A percentile compares a stretch with the other conserved stretches of the same genome.
phyloP scores from a whole-genome alignment of 2,888 invertebrate genomes.

The Lapara coniferarum region DNA sequence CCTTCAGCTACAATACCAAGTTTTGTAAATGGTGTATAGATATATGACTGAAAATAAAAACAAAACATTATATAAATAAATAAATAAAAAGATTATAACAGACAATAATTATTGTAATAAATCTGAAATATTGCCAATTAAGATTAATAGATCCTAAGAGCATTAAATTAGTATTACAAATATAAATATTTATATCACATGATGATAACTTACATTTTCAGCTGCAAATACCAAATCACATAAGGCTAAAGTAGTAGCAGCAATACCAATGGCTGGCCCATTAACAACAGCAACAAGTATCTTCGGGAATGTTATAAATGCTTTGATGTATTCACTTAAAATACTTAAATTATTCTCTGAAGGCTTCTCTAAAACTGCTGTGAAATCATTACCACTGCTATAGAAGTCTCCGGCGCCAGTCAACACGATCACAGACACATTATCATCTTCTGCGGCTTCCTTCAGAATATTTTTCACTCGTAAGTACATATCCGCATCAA shows the following conservation, averaged over 20 bases:
- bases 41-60: slow-evolving; percentile 88
- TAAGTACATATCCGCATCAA: slow-evolving; percentile 87
- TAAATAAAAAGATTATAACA: background rate
- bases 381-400: slow-evolving; percentile 92
- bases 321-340: slow-evolving; percentile 86
- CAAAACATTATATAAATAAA: background rate
- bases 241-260: slow-evolving; percentile 91
- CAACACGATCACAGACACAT: slow-evolving; percentile 87
- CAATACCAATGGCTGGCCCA: slow-evolving; percentile 97
- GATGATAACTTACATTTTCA: slow-evolving; percentile 85
- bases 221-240: slow-evolving; percentile 95
- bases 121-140: background rate
- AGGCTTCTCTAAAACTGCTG: slow-evolving; percentile 37
- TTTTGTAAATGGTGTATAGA: slow-evolving; percentile 93
- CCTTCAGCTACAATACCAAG: slow-evolving; percentile 95
- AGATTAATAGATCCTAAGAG: background rate
- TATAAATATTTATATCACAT: background rate
- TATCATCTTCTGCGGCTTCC: slow-evolving; percentile 87
- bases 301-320: slow-evolving; percentile 95
- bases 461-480: slow-evolving; percentile 86
- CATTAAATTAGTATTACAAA: too few relatives aligned
- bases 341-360: slow-evolving; percentile 47
- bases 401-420: slow-evolving; percentile 93
- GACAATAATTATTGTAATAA: background rate
- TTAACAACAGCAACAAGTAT: slow-evolving; percentile 94